Evolutionary conservation across 1,140 invertebrate species (phyloP), one percentile per base, ranked within the genome.

Genomic region (Harlomillsia oculata): DNA sequence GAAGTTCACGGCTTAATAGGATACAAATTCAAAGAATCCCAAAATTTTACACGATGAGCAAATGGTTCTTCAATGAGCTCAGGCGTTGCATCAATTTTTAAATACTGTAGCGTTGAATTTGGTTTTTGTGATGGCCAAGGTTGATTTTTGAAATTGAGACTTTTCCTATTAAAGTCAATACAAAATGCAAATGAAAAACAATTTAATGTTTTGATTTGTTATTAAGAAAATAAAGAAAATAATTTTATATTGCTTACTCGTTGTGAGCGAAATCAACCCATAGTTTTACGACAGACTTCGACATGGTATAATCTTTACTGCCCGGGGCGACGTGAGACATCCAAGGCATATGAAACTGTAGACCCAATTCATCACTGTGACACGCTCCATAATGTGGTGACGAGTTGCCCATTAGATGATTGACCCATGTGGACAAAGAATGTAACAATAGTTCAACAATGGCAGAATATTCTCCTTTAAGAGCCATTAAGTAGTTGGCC

Each of bases 231-330:
- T 28, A 39, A 26, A 20, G n/a, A 20, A 43, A 29, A 43, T 39
- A 9, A 9, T 9, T 34, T 9, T 34, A 9, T 34, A 6, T 26
- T 16, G 29, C 34, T 43, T 26, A 41, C 49, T 77, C 77, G 9
- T 75, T 74, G 8, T 67, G 52, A 4, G 59, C 59, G 36, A 62
- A 57, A 13, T 44, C 32, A 21, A 62, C 60, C 50, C 49, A 57
- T 13, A 49, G 48, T 20, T 53, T 56, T 0, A 57, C 55, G 11
- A 62, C 16, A 13, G 57, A 36, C 26, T 56, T 62, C 2, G 60
- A 62, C 39, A 62, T 45, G 25, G 41, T 23, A 28, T 62, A 62
- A 39, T 57, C 48, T 41, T 48, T 36, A 32, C 56, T 26, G 36
- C 43, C 37, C n/a, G 43, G 52, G 18, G 39, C 28, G 16, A 56